A percentile compares a stretch with the other conserved stretches of the same genome.
Conservation (phyloP, 2,797 vertebrate genomes). For the Peromyscus attwateri region DNA sequence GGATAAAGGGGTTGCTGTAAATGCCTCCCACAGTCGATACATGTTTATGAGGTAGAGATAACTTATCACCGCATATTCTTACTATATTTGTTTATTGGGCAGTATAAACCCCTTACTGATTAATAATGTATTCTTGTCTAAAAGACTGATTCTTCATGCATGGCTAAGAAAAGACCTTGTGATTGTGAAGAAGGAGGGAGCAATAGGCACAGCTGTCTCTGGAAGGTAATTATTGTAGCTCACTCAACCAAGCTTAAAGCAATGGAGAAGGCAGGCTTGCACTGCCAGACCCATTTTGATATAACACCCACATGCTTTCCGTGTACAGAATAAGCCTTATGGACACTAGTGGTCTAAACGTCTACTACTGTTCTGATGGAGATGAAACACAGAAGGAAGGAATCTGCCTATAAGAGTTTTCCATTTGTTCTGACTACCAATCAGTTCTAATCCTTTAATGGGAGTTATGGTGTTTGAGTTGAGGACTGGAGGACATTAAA, state of each 20-base stretch:
- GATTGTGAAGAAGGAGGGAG: not conserved
- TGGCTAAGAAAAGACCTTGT: not conserved
- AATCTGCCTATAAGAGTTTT: not conserved
- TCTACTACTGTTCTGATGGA: not conserved
- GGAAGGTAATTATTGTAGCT: not conserved
- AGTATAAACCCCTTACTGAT: not conserved
- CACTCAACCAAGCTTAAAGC: not conserved
- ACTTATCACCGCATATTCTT: conserved; percentile 41
- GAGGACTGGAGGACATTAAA: not conserved
- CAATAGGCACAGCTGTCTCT: not conserved
- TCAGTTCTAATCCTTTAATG: conserved; percentile 48
- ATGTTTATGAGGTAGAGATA: not conserved
- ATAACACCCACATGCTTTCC: not conserved
- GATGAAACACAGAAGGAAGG: conserved; percentile 35
- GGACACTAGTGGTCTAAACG: not conserved
- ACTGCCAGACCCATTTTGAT: conserved; percentile 33
- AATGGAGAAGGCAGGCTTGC: conserved; percentile 28
- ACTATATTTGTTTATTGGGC: conserved; percentile 37
- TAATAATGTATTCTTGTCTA: conserved; percentile 21
- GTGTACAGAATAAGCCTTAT: conserved; percentile 36
- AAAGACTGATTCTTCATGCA: conserved; percentile 21
- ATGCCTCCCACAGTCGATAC: not conserved
- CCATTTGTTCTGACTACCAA: conserved; percentile 39
- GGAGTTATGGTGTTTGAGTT: conserved; percentile 17
- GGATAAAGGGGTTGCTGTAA: not conserved